These are phyloP conservation scores for Hartigia nigra DNA, from an alignment of 2,888 invertebrate species.

Conservation along the genomic window DNA sequence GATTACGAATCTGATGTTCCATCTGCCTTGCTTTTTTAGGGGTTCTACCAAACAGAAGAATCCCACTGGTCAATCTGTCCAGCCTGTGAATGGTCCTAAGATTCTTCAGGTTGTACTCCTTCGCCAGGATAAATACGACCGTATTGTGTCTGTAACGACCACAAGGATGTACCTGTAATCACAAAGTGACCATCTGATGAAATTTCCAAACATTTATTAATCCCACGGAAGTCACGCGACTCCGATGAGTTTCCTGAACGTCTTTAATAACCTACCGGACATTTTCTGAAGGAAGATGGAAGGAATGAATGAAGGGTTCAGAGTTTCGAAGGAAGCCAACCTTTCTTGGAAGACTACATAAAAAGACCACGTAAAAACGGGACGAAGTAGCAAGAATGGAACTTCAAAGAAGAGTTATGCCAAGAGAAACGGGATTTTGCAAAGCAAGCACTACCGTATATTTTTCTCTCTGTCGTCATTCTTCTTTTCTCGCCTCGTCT, in stretches of 20 bases:
- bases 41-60: conserved; percentile 92
- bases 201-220: not conserved
- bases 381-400: not conserved
- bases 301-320: not conserved
- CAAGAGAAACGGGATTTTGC: not conserved
- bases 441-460: not conserved
- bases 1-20: conserved; percentile 93
- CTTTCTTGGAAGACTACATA: not conserved
- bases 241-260: not conserved
- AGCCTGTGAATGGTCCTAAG: conserved; percentile 94
- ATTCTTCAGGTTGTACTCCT: conserved; percentile 94
- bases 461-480: not conserved
- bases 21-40: conserved; percentile 94
- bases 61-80: conserved; percentile 95
- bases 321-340: not conserved
- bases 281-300: not conserved
- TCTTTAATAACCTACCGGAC: not conserved
- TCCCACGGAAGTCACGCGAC: not conserved
- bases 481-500: not conserved
- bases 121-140: conserved; percentile 94
- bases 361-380: not conserved
- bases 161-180: conserved; percentile 93
- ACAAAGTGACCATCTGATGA: not conserved
- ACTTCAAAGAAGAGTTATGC: not conserved
- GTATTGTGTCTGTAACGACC: conserved; percentile 98